These are phyloP conservation scores for Molorchus minor DNA, from an alignment of 2,888 invertebrate species.

Conservation along the genomic window DNA sequence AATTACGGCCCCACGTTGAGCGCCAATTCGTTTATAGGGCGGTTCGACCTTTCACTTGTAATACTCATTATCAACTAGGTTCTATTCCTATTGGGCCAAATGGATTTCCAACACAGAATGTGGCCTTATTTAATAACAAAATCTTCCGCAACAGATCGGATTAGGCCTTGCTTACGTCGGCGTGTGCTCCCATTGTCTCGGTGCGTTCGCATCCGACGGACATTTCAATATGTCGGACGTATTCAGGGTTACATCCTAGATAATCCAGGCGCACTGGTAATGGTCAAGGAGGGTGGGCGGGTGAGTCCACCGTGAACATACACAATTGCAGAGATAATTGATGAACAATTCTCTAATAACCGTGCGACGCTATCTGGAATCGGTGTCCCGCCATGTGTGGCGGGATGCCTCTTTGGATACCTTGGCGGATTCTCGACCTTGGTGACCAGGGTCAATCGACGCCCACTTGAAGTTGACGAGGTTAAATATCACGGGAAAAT, in stretches of 20 bases:
- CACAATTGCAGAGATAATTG: conserved; percentile 53
- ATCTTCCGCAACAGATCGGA: too few species aligned
- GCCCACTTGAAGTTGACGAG: neutral
- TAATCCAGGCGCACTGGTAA: conserved; percentile 22
- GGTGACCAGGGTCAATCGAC: neutral
- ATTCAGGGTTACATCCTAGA: conserved; percentile 10
- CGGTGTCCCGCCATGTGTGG: conserved; percentile 41
- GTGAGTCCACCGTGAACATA: conserved; percentile 31
- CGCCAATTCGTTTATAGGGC: too few species aligned
- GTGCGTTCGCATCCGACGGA: neutral
- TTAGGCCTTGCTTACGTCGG: neutral
- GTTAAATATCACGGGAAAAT: too few species aligned
- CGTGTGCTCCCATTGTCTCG: conserved; percentile 3
- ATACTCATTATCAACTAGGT: too few species aligned
- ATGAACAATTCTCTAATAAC: conserved; percentile 54
- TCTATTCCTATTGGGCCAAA: too few species aligned
- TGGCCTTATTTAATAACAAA: too few species aligned
- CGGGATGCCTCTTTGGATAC: neutral
- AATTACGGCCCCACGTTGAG: too few species aligned
- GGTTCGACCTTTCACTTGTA: too few species aligned
- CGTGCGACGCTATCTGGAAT: conserved; percentile 49
- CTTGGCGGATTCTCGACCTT: conserved; percentile 13
- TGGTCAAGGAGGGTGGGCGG: conserved; percentile 23
- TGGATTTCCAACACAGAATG: too few species aligned
- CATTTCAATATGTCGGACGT: conserved; percentile 6